Percentiles rank a stretch among this genome's conserved stretches.
Evolutionary conservation across 2,113 vertebrate genomes (phyloP).

Genomic region (Pseudopipra pipra): DNA sequence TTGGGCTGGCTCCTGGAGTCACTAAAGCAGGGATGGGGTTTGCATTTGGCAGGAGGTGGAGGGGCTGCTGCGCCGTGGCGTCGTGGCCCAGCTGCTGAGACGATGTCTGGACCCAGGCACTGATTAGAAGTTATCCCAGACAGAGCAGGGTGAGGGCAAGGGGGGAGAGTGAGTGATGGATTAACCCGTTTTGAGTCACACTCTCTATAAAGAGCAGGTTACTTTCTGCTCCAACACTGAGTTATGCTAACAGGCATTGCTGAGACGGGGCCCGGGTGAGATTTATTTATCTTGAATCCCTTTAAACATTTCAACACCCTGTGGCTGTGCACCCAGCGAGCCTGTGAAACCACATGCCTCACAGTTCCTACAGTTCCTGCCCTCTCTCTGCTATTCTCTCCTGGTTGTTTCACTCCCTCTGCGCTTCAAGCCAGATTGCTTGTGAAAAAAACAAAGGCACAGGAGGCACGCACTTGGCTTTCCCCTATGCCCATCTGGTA

Average conservation of each 20-base stretch:
- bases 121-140: constrained; percentile 41
- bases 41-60: neutral
- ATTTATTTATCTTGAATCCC: constrained; percentile 65
- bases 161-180: constrained; percentile 16
- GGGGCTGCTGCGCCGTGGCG: neutral
- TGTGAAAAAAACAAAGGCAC: neutral
- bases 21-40: neutral
- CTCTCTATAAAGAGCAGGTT: neutral
- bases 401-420: neutral
- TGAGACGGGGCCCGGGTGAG: neutral
- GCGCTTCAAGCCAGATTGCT: neutral
- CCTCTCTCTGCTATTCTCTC: neutral
- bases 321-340: constrained; percentile 32
- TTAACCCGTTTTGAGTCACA: constrained; percentile 1
- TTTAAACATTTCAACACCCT: constrained; percentile 61
- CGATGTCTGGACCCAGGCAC: constrained; percentile 17
- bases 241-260: constrained; percentile 5
- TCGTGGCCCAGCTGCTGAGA: constrained; percentile 24
- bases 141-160: neutral
- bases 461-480: neutral
- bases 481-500: neutral
- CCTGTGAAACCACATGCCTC: constrained; percentile 42
- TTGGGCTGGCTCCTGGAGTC: neutral
- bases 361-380: neutral
- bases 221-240: neutral